These are phyloP conservation scores for Drosophila cyrtoloma DNA, from an alignment of 2,888 invertebrate species.

Conservation along the genomic window DNA sequence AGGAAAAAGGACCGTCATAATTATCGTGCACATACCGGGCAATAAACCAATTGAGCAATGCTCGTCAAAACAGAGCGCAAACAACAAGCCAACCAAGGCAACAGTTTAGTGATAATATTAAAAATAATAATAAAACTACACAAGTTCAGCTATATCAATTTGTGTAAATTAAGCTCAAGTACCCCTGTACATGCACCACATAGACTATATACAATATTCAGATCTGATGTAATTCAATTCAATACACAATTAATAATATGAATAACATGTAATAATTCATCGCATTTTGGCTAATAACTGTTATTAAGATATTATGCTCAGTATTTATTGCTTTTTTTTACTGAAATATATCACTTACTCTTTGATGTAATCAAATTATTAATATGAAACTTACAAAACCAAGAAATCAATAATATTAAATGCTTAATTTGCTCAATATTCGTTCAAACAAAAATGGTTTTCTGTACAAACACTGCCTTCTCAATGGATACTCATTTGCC, in stretches of 20 bases:
- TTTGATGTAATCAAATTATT: background rate
- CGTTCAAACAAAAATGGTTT: background rate
- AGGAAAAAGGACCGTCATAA: constrained; percentile 6
- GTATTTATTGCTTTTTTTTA: background rate
- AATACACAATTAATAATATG: background rate
- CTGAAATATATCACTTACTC: background rate
- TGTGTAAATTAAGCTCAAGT: background rate
- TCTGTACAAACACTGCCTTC: background rate
- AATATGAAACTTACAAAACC: background rate
- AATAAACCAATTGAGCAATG: constrained; percentile 34
- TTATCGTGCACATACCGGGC: constrained; percentile 21
- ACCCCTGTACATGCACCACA: background rate
- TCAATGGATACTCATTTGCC: background rate
- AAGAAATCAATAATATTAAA: background rate
- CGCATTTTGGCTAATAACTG: background rate
- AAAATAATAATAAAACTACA: background rate
- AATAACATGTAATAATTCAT: background rate
- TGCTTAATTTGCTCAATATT: background rate
- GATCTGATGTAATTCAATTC: background rate
- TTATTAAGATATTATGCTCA: background rate
- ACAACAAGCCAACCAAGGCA: background rate
- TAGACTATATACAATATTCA: background rate
- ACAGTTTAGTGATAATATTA: background rate
- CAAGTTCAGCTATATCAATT: background rate
- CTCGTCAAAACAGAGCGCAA: constrained; percentile 5